Conservation (phyloP, 2,113 vertebrate species). For the Mormoops blainvillei region DNA sequence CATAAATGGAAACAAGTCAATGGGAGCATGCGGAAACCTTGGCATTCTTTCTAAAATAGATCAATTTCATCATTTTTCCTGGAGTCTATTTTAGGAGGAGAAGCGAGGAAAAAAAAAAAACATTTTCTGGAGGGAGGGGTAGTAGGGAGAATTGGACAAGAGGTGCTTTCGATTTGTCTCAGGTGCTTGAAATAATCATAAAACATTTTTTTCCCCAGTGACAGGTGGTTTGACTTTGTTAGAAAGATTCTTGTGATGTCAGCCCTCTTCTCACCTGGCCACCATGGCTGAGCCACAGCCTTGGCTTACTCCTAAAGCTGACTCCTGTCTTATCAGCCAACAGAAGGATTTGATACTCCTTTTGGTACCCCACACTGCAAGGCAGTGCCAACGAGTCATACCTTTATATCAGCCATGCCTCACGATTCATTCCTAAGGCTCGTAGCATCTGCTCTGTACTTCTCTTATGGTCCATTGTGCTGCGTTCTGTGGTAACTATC, state of each 20-base stretch:
- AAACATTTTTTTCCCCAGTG: background rate
- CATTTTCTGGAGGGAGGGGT: accelerated
- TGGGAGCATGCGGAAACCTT: background rate
- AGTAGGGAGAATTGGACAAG: background rate
- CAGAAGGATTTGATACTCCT: background rate
- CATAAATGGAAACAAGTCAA: background rate
- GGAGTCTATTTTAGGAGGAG: conserved; percentile 15
- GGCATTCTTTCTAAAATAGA: background rate
- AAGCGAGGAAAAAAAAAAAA: background rate
- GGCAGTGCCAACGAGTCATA: no score
- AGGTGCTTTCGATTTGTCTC: background rate
- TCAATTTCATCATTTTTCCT: background rate
- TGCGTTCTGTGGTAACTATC: background rate
- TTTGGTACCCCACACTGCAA: background rate
- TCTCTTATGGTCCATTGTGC: background rate
- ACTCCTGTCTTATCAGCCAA: background rate
- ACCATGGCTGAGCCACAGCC: background rate
- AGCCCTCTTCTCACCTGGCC: background rate
- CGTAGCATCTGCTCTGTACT: background rate
- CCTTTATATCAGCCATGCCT: background rate
- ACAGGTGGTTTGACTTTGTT: background rate
- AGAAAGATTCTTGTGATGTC: background rate
- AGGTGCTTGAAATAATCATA: background rate
- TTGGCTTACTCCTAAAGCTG: background rate
- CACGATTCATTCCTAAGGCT: background rate